Evolutionary conservation across 2,888 invertebrate species (phyloP).

Genomic region (Euclidia mi): DNA sequence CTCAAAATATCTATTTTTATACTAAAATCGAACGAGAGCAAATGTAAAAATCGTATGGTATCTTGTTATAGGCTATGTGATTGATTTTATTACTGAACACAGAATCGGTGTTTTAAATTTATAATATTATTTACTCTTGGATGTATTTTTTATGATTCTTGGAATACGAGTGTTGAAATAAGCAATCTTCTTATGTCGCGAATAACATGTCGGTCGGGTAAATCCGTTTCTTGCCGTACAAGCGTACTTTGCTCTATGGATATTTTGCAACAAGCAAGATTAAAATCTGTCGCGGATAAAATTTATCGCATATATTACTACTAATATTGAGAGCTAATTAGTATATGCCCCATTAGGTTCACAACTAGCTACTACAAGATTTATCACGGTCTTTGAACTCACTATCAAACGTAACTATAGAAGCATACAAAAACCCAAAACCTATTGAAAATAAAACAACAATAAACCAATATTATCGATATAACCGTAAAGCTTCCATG

Average conservation of each 20-base stretch:
- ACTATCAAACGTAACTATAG: not conserved
- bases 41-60: conserved; percentile 84
- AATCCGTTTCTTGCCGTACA: not conserved
- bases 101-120: conserved; percentile 81
- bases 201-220: not conserved
- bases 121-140: conserved; percentile 61
- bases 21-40: conserved; percentile 75
- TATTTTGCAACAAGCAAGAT: no score
- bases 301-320: no score
- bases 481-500: conserved; percentile 57
- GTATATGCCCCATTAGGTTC: not conserved
- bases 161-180: conserved; percentile 49
- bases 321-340: not conserved
- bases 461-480: conserved; percentile 54
- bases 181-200: conserved; percentile 10
- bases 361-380: conserved; percentile 1
- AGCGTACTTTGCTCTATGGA: no score
- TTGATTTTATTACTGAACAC: conserved; percentile 85
- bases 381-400: conserved; percentile 8
- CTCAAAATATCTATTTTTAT: conserved; percentile 89
- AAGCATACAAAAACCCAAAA: conserved; percentile 5
- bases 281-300: no score
- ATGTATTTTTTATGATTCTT: conserved; percentile 65
- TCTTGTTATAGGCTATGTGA: conserved; percentile 82
- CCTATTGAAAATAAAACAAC: conserved; percentile 42